Evolutionary conservation across 2,888 invertebrate species (phyloP).

Genomic region (Leptogaster cylindrica): DNA sequence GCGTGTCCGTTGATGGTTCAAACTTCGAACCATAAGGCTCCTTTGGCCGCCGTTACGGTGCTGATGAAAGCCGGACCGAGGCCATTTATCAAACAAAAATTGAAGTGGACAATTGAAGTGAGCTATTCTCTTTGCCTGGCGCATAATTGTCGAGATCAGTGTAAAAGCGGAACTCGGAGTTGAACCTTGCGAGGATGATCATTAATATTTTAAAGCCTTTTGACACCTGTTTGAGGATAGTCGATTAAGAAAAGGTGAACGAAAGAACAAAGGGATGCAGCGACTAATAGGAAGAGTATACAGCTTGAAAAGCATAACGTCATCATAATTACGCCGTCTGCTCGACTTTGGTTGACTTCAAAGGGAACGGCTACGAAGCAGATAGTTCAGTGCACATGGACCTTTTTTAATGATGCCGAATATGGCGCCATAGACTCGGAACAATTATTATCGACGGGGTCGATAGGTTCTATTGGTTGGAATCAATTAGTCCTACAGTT

Average conservation of each 20-base stretch:
- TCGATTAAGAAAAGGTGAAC: slow-evolving; percentile 34
- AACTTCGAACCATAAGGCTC: too few relatives aligned
- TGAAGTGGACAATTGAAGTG: too few relatives aligned
- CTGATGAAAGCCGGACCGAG: too few relatives aligned
- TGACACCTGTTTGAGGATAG: slow-evolving; percentile 36
- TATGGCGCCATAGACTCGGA: slow-evolving; percentile 33
- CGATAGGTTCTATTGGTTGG: slow-evolving; percentile 20
- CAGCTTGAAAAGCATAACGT: slow-evolving; percentile 44
- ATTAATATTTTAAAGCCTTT: slow-evolving; percentile 39
- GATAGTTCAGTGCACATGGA: slow-evolving; percentile 12
- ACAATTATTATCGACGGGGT: slow-evolving; percentile 20
- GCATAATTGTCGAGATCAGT: slow-evolving; percentile 32
- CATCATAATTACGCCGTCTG: slow-evolving; percentile 52
- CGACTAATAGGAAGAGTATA: slow-evolving; percentile 38
- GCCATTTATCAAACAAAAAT: too few relatives aligned
- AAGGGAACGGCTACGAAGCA: slow-evolving; percentile 5
- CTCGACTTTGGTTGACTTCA: slow-evolving; percentile 39
- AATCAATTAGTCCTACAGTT: slow-evolving; percentile 36
- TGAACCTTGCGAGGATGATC: slow-evolving; percentile 3
- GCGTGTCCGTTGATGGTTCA: too few relatives aligned
- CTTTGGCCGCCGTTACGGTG: too few relatives aligned
- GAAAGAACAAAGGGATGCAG: slow-evolving; percentile 28
- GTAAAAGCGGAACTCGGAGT: neutral
- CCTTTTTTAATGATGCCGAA: slow-evolving; percentile 38
- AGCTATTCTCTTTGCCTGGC: neutral